Base-by-base conservation (phyloP, 2,888 invertebrate species). In the Drosophila niveifrons region DNA sequence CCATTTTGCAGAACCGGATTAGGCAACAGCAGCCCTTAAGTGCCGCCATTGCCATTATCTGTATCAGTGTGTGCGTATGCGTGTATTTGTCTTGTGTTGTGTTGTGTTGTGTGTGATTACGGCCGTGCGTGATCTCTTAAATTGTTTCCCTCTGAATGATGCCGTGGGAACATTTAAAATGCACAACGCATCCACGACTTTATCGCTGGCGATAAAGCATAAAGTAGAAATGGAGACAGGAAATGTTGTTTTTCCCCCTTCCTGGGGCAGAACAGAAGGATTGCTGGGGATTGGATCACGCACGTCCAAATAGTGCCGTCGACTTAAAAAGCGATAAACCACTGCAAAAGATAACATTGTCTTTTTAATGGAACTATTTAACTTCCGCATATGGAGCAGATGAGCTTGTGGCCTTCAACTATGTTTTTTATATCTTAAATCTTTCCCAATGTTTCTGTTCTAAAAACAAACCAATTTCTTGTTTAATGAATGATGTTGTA, bases 1-100 rank as follows among this genome's bases (percentile, higher is more conserved):
- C 66, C 88, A 90, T 90, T 90, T 90, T 89, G 76, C 66, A 44
- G 67, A 56, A 48, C 48, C 62, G 79, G 89, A 83, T 90, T 88
- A 82, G 83, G 61, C 72, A 69, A 64, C 46, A 53, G 64, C 82
- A 64, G 71, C 72, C 58, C 72, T 75, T 80, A 90, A 90, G 77
- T 84, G 85, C 70, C 80, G 66, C 84, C 82, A 79, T 82, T 63
- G 50, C 86, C 69, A 69, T 68, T 74, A 80, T 67, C 46, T 59
- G 56, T 46, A 11, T 56, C 44, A 53, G 31, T 55, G 36, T 46
- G 44, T 52, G 47, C 13, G 64, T 56, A 18, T 23, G 36, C 13
- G 47, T 55, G 10, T 28, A 34, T 48, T 46, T 11, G 66, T 51
- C 50, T 18, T 39, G 57, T 47, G 48, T 48, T n/a, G n/a, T n/a